phyloP scores from a whole-genome alignment of 1,140 invertebrate genomes.

The Nymphalis io region DNA sequence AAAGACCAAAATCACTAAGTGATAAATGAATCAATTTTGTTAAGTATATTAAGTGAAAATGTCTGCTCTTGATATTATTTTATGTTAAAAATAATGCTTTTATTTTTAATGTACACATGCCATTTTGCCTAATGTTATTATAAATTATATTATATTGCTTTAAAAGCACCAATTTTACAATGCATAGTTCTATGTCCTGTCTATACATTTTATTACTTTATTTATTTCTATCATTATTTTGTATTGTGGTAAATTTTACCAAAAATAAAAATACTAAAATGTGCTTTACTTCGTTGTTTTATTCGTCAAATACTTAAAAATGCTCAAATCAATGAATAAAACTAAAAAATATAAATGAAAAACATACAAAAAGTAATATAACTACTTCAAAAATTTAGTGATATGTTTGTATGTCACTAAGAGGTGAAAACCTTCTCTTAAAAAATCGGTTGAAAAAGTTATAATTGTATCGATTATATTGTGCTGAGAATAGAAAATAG shows the following conservation, averaged over 20 bases:
- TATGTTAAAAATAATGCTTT: constrained; percentile 76
- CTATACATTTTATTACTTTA: constrained; percentile 80
- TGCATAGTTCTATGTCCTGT: constrained; percentile 79
- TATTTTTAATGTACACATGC: constrained; percentile 79
- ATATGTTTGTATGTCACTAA: too few relatives aligned
- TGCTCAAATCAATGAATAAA: too few relatives aligned
- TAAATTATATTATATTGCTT: constrained; percentile 80
- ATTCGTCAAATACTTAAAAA: constrained; percentile 37
- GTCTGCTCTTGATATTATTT: constrained; percentile 76
- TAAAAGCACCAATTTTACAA: constrained; percentile 80
- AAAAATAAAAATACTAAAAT: constrained; percentile 81
- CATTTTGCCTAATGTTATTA: constrained; percentile 81
- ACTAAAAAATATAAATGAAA: neutral
- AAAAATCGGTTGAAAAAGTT: too few relatives aligned
- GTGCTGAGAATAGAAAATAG: too few relatives aligned
- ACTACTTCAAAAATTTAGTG: too few relatives aligned
- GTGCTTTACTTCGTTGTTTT: constrained; percentile 72
- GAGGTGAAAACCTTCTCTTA: too few relatives aligned
- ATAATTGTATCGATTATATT: too few relatives aligned
- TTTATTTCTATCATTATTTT: constrained; percentile 81
- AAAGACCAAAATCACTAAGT: constrained; percentile 77
- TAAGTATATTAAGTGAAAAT: constrained; percentile 62
- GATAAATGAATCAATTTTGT: constrained; percentile 62
- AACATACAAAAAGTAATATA: neutral
- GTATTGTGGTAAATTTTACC: constrained; percentile 80